A percentile compares a stretch with the other conserved stretches of the same genome.
Conservation (phyloP, 2,888 invertebrate species). For the Phlogophora meticulosa region DNA sequence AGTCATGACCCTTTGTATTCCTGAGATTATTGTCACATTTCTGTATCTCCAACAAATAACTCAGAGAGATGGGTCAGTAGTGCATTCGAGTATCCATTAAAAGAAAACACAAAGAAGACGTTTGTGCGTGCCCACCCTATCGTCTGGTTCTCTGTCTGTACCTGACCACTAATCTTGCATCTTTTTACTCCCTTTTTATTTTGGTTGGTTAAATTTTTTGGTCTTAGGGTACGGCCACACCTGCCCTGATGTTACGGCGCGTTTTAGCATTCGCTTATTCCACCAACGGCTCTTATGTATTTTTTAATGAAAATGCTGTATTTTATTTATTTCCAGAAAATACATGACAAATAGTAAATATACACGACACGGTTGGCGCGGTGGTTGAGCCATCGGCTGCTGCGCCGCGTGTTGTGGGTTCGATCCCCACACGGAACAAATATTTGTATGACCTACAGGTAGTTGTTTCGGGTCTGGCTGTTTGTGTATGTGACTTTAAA, state of each 20-base stretch:
- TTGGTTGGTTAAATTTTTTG: constrained; percentile 46
- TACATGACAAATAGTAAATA: no score
- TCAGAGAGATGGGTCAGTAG: constrained; percentile 37
- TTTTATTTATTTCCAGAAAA: no score
- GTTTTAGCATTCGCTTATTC: neutral
- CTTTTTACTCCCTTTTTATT: constrained; percentile 55
- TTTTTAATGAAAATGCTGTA: neutral
- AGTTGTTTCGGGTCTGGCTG: no score
- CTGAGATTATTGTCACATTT: constrained; percentile 10
- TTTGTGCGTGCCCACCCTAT: constrained; percentile 35
- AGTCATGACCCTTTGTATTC: constrained; percentile 28
- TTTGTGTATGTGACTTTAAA: no score
- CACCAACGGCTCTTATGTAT: neutral
- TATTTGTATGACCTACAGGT: no score
- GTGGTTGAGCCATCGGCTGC: no score
- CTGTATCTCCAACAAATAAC: constrained; percentile 32
- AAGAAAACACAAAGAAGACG: constrained; percentile 36
- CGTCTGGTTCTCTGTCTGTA: constrained; percentile 34
- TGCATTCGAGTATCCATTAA: constrained; percentile 27
- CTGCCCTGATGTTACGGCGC: neutral
- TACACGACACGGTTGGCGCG: no score
- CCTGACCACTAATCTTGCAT: constrained; percentile 46
- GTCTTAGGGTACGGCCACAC: constrained; percentile 32
- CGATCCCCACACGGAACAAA: no score
- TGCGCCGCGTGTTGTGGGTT: no score